Base-by-base conservation (phyloP, 2,888 invertebrate genomes). In the Conops quadrifasciatus region DNA sequence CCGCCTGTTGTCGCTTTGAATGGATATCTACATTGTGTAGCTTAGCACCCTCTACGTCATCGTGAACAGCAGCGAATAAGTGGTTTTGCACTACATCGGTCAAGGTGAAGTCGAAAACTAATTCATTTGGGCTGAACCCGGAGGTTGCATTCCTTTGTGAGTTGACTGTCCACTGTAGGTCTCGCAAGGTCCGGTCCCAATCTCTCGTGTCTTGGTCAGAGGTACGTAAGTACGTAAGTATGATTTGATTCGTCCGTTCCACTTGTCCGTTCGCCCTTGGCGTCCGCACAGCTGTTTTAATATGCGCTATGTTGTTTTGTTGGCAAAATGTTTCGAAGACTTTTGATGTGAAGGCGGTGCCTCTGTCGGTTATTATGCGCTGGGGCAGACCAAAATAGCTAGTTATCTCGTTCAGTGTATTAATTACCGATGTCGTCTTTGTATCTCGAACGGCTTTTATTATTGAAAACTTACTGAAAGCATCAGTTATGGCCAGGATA, bases 191-290 rank as follows among this genome's bases (percentile, higher is more conserved):
- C 1, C 36, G 13, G 53, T 77, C 74, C 74, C 75, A 77, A 28
- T 74, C 64, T 51, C 51, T 72, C 2, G 67, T 53, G 15, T 74
- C 43, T 7, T 72, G 49, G 1, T 75, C 74, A 1, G 72, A 71
- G 2, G 77, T 77, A 30, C 77, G 63, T 28, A 81, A 49, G 69
- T 70, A 77, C 1, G 69, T 70, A 7, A 80, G 47, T 7, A 49
- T 49, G n/a, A 4, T 49, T n/a, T 49, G 49, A n/a, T 49, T 49
- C 19, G n/a, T 49, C 19, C 49, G 71, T 51, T 77, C 75, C 11
- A 74, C 72, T 66, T 77, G 76, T 0, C 75, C 75, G 45, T 76
- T 77, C 0, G 73, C 73, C 59, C 77, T 65, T 0, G 77, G 79
- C 0, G 77, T 77, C 2, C 76, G 73, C 15, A 78, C 75, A 2